Percentiles rank a stretch among this genome's conserved stretches.
These are phyloP conservation scores for Pyralis farinalis DNA, from an alignment of 2,888 invertebrate species.

Conservation along the genomic window DNA sequence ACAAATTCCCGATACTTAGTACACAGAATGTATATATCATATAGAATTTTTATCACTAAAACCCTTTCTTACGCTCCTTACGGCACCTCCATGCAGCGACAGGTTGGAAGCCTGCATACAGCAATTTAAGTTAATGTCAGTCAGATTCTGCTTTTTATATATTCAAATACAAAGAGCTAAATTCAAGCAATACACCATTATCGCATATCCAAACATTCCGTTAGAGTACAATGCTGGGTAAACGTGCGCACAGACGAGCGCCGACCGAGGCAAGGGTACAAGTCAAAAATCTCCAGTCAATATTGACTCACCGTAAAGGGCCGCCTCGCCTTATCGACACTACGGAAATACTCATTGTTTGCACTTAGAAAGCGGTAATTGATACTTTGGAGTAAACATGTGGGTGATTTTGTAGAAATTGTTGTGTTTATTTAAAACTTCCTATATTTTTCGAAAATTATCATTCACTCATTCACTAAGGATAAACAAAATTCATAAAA, in stretches of 20 bases:
- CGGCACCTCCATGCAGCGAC: too few relatives aligned
- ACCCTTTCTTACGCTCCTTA: too few relatives aligned
- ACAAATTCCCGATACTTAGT: too few relatives aligned
- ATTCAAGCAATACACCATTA: slow-evolving; percentile 8
- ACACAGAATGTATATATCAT: too few relatives aligned
- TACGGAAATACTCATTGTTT: slow-evolving; percentile 15
- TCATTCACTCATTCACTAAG: too few relatives aligned
- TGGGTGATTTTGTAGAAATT: slow-evolving; percentile 7
- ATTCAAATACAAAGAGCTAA: neutral
- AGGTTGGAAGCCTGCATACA: too few relatives aligned
- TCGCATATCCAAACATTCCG: slow-evolving; percentile 21
- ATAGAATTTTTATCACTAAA: too few relatives aligned
- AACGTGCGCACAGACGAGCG: slow-evolving; percentile 27
- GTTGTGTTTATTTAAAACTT: neutral
- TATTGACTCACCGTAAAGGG: slow-evolving; percentile 49
- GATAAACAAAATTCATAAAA: too few relatives aligned
- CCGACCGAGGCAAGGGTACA: slow-evolving; percentile 43
- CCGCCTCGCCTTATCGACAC: slow-evolving; percentile 35
- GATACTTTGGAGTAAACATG: slow-evolving; percentile 22
- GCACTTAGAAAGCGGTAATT: slow-evolving; percentile 22
- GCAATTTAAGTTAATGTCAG: too few relatives aligned
- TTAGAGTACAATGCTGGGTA: slow-evolving; percentile 11
- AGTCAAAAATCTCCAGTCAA: slow-evolving; percentile 57
- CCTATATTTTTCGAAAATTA: too few relatives aligned
- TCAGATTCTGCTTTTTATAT: too few relatives aligned